These are phyloP conservation scores for Mareca penelope DNA, from an alignment of 2,797 vertebrate genomes.

Conservation along the genomic window DNA sequence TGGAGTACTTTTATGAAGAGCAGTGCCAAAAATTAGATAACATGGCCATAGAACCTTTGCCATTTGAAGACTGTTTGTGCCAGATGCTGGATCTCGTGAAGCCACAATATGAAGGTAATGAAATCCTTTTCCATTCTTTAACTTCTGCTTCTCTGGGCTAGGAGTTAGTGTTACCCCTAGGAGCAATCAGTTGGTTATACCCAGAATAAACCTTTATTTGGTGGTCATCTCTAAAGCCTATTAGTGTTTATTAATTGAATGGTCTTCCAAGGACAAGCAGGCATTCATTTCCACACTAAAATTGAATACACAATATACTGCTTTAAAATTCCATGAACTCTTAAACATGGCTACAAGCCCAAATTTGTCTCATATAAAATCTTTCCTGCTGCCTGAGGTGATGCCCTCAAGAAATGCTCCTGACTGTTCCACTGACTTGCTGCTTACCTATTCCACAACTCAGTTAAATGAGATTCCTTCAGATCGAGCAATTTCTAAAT, in stretches of 20 bases:
- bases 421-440: not conserved
- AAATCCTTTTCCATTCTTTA: not conserved
- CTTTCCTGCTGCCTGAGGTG: not conserved
- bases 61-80: constrained; percentile 95
- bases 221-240: not conserved
- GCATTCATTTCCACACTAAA: not conserved
- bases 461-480: not conserved
- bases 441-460: not conserved
- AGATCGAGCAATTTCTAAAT: not conserved
- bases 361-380: not conserved
- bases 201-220: not conserved
- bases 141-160: not conserved
- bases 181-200: not conserved
- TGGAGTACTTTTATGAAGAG: constrained; percentile 96
- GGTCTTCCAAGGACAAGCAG: not conserved
- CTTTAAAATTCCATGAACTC: not conserved
- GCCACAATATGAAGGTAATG: constrained; percentile 86
- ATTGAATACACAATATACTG: not conserved
- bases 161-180: not conserved
- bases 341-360: not conserved
- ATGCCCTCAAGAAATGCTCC: not conserved
- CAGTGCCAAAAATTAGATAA: constrained; percentile 92
- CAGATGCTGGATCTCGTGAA: constrained; percentile 96
- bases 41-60: constrained; percentile 92
- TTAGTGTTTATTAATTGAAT: not conserved